Evolutionary conservation across 2,797 vertebrate species (phyloP), one percentile per base, ranked within the genome.

Genomic region (Sebastes steindachneri): DNA sequence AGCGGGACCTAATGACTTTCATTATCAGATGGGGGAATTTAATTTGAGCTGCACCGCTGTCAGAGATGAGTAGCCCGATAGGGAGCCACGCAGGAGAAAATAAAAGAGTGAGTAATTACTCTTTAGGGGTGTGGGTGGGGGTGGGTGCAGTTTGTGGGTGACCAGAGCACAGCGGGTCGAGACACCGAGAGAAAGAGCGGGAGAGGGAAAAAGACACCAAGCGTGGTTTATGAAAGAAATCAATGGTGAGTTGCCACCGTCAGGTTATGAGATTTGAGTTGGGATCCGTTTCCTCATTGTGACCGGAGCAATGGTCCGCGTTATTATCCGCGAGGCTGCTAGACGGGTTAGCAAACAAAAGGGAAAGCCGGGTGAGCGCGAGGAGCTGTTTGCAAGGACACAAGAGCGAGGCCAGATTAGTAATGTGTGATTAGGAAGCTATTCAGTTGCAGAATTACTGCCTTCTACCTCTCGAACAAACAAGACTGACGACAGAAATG

Each of bases 1-100:
- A 87, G 84, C 59, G 73, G 88, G 86, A 92, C 91, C 92, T 94
- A 94, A 95, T 94, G 93, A 93, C 92, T 93, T 95, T 92, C 93
- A 93, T 95, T 95, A 94, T 94, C 93, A 93, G 94, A 93, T 94
- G 89, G 86, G 86, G 89, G 91, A 87, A 94, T 95, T 94, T 95
- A 95, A 95, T 95, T 95, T 94, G 91, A 93, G 90, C 92, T 83
- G 79, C 90, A 83, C 83, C 60, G 76, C 91, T 92, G 92, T 93
- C 90, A 93, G 80, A 94, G 94, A 95, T 95, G 93, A 95, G 90
- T 79, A 62, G 73, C 77, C 83, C 29, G 93, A 94, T 94, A 95
- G 64, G 74, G 80, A 72, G 85, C 80, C 80, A 75, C 62, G 68
- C 89, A 68, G 82, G 91, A 90, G 92, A 93, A 92, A 94, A 94